These are phyloP conservation scores for Garrulus glandarius DNA, from an alignment of 2,797 vertebrate genomes.

Conservation along the genomic window DNA sequence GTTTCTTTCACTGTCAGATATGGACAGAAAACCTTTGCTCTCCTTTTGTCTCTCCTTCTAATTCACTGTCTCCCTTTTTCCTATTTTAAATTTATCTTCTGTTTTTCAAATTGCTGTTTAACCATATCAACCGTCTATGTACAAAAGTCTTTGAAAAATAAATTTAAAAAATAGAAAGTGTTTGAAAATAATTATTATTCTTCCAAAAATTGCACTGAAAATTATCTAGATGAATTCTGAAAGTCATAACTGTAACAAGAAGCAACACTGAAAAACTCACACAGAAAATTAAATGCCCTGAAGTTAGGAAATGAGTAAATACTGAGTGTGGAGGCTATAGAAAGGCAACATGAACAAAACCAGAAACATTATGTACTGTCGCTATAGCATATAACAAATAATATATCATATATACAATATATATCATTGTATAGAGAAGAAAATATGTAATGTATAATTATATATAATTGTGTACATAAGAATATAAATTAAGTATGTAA, in stretches of 20 bases:
- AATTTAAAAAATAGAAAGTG: neutral
- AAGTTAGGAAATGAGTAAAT: neutral
- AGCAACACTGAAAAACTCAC: neutral
- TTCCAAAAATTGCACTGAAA: neutral
- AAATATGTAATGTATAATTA: neutral
- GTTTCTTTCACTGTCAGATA: neutral
- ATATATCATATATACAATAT: neutral
- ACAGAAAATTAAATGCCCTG: neutral
- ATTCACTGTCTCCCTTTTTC: neutral
- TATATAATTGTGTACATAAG: neutral
- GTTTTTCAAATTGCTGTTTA: neutral
- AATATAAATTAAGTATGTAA: neutral
- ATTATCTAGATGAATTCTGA: neutral
- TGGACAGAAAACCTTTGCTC: neutral
- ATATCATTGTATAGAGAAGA: neutral
- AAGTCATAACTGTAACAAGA: neutral
- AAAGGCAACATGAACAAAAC: neutral
- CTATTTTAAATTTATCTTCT: neutral
- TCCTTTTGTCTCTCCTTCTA: neutral
- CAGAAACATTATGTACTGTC: neutral
- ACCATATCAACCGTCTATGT: neutral
- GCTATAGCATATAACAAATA: neutral
- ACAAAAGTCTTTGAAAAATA: neutral
- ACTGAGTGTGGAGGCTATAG: neutral
- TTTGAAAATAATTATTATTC: neutral